Conservation (phyloP, 2,797 vertebrate genomes). For the Coilia nasus region DNA sequence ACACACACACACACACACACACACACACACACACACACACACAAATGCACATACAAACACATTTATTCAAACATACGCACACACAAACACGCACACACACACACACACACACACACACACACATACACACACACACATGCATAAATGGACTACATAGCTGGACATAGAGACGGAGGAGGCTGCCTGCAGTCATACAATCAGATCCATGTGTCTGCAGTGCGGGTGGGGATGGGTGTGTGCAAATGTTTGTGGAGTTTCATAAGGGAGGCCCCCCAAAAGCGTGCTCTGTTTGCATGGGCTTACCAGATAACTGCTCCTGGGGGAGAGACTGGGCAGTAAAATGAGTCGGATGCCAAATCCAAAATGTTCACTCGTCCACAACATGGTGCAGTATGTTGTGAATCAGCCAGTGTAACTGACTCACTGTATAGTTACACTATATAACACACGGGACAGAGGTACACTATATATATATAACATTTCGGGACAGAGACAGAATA, state of each 20-base stretch:
- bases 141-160: not conserved
- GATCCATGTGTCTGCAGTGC: slow-evolving; percentile 36
- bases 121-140: not conserved
- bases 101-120: not conserved
- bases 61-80: too few relatives aligned
- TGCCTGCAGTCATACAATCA: slow-evolving; percentile 18
- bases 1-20: too few relatives aligned
- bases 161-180: slow-evolving; percentile 12
- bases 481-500: too few relatives aligned
- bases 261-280: not conserved
- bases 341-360: too few relatives aligned
- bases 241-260: slow-evolving; percentile 33
- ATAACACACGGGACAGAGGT: too few relatives aligned
- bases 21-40: too few relatives aligned
- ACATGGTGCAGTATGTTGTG: too few relatives aligned
- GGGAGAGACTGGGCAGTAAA: slow-evolving; percentile 22
- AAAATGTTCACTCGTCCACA: too few relatives aligned
- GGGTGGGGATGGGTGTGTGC: not conserved
- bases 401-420: too few relatives aligned
- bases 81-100: too few relatives aligned
- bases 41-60: not conserved
- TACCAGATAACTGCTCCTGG: slow-evolving; percentile 42
- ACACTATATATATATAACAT: too few relatives aligned
- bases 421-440: too few relatives aligned
- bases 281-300: slow-evolving; percentile 41